Base-by-base conservation (phyloP, 2,113 vertebrate species). In the Elachura formosa region DNA sequence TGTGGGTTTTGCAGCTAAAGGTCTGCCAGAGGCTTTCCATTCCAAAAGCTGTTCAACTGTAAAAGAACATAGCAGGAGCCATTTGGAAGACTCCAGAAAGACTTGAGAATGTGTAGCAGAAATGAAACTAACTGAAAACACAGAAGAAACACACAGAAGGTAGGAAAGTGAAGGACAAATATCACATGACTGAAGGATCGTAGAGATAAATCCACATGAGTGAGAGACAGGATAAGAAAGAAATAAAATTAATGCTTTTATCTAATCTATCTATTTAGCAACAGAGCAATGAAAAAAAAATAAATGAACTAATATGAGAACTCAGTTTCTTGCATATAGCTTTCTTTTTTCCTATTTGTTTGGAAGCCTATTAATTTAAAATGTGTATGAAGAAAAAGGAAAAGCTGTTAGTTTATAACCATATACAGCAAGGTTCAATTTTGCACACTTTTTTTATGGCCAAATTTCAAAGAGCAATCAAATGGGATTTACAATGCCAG, bases 301-400 rank as follows among this genome's bases (percentile, higher is more conserved):
- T 46, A 80, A 93, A 87, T 80, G 62, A 88, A 77, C 40, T 68
- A 82, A 11, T 46, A 36, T 40, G 7, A 89, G 24, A 87, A 73
- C 7, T 54, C 43, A 14, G 89, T 94, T 95, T 80, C 83, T 84
- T 77, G 79, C 61, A 12, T 41, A 84, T 24, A 62, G 11, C 29
- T 84, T 87, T 85, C 59, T 91, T 59, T 95, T 38, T 68, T 45
- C 55, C 43, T 52, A 48, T 36, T 74, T 77, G 73, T n/a, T 55
- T 85, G 63, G 94, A 92, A 94, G 74, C 61, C 78, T 29, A 73
- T 82, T 93, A 59, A 91, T 94, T 95, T 94, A 94, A 95, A 92
- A 94, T 93, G 69, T 61, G 43, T 51, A 84, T 80, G 84, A 94
- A 84, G 66, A 34, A 74, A 77, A 73, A 43, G 28, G 17, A 81